Conservation (phyloP, 2,113 vertebrate species). For the Pelecanoides urinatrix region DNA sequence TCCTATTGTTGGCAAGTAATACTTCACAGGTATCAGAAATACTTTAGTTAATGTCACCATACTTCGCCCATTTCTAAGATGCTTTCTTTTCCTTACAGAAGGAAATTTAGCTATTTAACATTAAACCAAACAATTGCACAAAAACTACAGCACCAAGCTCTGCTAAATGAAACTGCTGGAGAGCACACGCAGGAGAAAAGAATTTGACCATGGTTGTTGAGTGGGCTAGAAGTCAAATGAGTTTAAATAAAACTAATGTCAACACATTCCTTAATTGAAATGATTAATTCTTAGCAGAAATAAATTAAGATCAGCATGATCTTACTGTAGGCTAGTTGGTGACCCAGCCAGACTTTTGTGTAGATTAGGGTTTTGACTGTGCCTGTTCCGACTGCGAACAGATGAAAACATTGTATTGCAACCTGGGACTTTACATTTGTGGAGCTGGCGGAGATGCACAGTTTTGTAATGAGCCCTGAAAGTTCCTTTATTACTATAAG, state of each 20-base stretch:
- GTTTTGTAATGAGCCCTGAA: slow-evolving; percentile 98
- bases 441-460: slow-evolving; percentile 92
- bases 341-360: slow-evolving; percentile 85
- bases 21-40: slow-evolving; percentile 42
- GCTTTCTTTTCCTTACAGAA: neutral
- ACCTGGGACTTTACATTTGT: slow-evolving; percentile 93
- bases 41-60: neutral
- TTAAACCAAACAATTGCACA: slow-evolving; percentile 24
- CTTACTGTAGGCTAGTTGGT: slow-evolving; percentile 61
- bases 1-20: slow-evolving; percentile 6
- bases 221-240: neutral
- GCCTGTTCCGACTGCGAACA: slow-evolving; percentile 92
- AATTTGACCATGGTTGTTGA: neutral
- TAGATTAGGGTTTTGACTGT: slow-evolving; percentile 98
- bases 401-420: slow-evolving; percentile 95
- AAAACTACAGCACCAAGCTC: slow-evolving; percentile 5
- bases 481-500: slow-evolving; percentile 95
- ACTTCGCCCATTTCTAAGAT: neutral
- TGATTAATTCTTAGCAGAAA: neutral
- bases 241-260: slow-evolving; percentile 34
- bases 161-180: slow-evolving; percentile 17
- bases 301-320: slow-evolving; percentile 6
- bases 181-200: slow-evolving; percentile 3
- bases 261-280: slow-evolving; percentile 59
- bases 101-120: neutral